phyloP scores from a whole-genome alignment of 2,797 vertebrate genomes.

The Triplophysa bombifrons region DNA sequence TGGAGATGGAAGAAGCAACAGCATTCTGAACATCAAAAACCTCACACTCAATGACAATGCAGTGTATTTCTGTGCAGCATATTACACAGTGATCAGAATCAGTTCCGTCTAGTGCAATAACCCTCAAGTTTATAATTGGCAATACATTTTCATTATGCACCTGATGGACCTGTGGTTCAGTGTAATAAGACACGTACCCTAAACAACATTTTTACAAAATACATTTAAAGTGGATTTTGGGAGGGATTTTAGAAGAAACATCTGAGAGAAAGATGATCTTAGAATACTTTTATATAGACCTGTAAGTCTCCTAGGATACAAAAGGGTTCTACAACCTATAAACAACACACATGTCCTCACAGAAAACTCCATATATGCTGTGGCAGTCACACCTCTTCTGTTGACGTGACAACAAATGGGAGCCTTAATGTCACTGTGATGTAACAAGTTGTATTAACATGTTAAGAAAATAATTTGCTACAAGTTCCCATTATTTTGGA shows the following conservation, averaged over 20 bases:
- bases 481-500: not conserved
- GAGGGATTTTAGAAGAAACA: no score
- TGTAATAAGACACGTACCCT: no score
- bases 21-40: not conserved
- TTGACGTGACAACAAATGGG: not conserved
- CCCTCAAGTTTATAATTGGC: not conserved
- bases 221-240: no score
- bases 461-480: not conserved
- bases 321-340: not conserved
- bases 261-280: no score
- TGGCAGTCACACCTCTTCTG: not conserved
- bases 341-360: no score
- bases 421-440: not conserved
- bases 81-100: constrained; percentile 32
- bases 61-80: constrained; percentile 51
- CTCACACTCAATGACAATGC: constrained; percentile 38
- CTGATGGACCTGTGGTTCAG: not conserved
- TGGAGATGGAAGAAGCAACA: constrained; percentile 24
- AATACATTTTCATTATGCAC: not conserved
- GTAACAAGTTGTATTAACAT: not conserved
- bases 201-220: no score
- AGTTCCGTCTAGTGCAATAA: constrained; percentile 7
- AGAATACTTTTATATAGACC: no score
- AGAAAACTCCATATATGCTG: not conserved
- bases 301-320: no score